phyloP scores from a whole-genome alignment of 2,113 vertebrate species.

The Symphodus melops region DNA sequence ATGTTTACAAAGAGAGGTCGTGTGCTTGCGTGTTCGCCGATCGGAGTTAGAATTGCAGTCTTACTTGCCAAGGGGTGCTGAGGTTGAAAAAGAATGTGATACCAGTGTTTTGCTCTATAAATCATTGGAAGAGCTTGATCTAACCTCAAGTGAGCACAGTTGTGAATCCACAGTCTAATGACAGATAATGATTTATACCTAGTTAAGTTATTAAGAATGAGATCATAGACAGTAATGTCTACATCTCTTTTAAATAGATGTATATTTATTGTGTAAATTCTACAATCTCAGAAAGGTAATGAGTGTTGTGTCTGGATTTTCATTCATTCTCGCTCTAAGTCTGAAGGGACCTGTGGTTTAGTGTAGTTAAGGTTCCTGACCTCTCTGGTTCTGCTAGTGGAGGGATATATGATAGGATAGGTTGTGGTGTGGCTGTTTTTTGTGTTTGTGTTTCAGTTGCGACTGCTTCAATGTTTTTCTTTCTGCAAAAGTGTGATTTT shows the following conservation, averaged over 20 bases:
- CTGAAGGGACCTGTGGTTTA: conserved; percentile 62
- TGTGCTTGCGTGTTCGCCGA: conserved; percentile 33
- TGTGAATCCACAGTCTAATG: conserved; percentile 31
- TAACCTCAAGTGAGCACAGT: conserved; percentile 29
- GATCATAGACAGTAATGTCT: neutral
- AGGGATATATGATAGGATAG: conserved; percentile 76
- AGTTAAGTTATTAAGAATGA: conserved; percentile 27
- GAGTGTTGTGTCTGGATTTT: conserved; percentile 63
- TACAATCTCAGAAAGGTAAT: conserved; percentile 57
- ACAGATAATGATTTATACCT: conserved; percentile 55
- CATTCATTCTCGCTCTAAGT: conserved; percentile 50
- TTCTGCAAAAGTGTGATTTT: conserved; percentile 61
- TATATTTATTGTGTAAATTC: conserved; percentile 30
- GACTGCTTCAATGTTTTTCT: conserved; percentile 55
- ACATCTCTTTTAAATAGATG: neutral
- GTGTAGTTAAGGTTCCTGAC: conserved; percentile 55
- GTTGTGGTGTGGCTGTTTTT: conserved; percentile 64
- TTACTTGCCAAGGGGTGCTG: conserved; percentile 26
- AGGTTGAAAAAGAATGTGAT: conserved; percentile 50
- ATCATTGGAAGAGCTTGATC: conserved; percentile 52
- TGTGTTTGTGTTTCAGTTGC: conserved; percentile 70
- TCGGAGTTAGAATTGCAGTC: conserved; percentile 24
- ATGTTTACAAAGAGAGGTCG: conserved; percentile 20
- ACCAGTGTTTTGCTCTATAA: conserved; percentile 53
- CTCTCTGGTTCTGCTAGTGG: conserved; percentile 61